Evolutionary conservation across 2,113 vertebrate genomes (phyloP), one percentile per base, ranked within the genome.

Genomic region (Vulpes vulpes): DNA sequence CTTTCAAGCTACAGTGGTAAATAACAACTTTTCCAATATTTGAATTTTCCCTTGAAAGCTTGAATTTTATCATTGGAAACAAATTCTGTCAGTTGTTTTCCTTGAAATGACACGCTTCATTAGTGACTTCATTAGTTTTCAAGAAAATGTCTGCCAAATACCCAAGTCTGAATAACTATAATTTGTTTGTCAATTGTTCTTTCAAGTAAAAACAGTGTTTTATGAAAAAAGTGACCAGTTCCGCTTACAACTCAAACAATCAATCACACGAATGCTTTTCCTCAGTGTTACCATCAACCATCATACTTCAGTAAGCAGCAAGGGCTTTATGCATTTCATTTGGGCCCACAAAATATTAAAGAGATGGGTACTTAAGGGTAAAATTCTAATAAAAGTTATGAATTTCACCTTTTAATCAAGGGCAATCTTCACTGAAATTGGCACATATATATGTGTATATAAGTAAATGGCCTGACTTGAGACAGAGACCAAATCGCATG

Each of bases 21-120:
- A 32, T 76, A 49, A 76, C 27, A 93, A 62, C 14, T 94, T 93
- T 69, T 80, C 78, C 20, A 78, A 91, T 65, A 43, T 86, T 95
- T 20, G 17, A 76, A 94, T 59, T 89, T 95, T 43, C 62, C 69
- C 38, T 94, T 81, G 43, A 97, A 96, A 89, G 23, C 30, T 93
- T 25, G 55, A 94, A 76, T 73, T 87, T 67, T 81, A 74, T 81
- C n/a, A 81, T 16, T 84, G 49, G 32, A 95, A 94, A 89, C 15
- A 91, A 89, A 83, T 80, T 95, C 27, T 73, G 22, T 85, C 19
- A 32, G 2, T 95, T 89, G 35, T 93, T 92, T 86, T 69, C 30
- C 81, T 69, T 55, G 30, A 38, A 97, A 32, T 96, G 23, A 30
- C 6, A 79, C 51, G 38, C 2, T 83, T 7, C 43, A 78, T 51